phyloP scores from a whole-genome alignment of 2,797 vertebrate genomes.

The Heterohyrax brucei region DNA sequence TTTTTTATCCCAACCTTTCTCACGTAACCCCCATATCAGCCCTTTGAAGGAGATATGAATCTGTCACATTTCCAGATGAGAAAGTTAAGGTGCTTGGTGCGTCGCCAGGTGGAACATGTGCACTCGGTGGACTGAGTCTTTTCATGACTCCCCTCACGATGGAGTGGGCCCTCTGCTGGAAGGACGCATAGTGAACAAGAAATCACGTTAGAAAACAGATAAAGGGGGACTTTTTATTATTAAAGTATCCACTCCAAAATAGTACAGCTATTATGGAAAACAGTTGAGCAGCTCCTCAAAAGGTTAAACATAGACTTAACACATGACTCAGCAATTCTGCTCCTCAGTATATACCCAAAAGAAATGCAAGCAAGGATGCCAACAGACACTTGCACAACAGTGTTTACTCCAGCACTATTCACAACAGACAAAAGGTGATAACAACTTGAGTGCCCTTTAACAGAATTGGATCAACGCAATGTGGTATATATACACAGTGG shows the following conservation, averaged over 20 bases:
- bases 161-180: neutral
- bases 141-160: neutral
- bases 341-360: neutral
- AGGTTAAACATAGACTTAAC: neutral
- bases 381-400: neutral
- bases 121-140: neutral
- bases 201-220: conserved; percentile 34
- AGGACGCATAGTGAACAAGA: conserved; percentile 25
- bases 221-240: neutral
- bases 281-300: neutral
- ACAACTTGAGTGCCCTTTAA: neutral
- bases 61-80: neutral
- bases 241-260: neutral
- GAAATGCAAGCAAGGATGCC: neutral
- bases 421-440: neutral
- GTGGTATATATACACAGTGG: neutral
- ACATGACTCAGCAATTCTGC: neutral
- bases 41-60: conserved; percentile 25
- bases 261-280: neutral
- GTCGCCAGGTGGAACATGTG: neutral
- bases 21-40: neutral
- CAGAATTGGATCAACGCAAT: neutral
- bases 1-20: neutral
- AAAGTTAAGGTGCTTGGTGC: neutral
- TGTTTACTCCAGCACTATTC: neutral